Evolutionary conservation across 2,888 invertebrate species (phyloP).

Genomic region (Scaptomyza reducta): DNA sequence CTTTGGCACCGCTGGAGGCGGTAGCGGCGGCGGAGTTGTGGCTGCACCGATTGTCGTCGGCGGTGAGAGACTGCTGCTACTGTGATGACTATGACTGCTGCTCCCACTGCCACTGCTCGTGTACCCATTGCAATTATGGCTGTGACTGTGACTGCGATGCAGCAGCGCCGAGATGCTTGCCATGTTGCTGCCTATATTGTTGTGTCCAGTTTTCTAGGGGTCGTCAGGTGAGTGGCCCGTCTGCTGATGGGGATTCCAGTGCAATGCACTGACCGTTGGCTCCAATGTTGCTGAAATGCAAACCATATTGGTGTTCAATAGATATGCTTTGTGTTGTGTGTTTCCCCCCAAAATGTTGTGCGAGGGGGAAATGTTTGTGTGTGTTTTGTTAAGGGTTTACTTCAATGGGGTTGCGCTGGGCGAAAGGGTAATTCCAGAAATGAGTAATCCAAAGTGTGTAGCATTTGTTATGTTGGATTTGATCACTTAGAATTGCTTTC

Average conservation of each 20-base stretch:
- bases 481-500: neutral
- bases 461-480: neutral
- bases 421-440: neutral
- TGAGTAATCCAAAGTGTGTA: constrained; percentile 18
- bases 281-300: constrained; percentile 57
- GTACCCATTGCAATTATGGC: constrained; percentile 62
- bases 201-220: neutral
- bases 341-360: neutral
- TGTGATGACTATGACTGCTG: constrained; percentile 61
- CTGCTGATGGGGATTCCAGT: constrained; percentile 5
- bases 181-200: constrained; percentile 40
- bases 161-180: constrained; percentile 72
- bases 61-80: constrained; percentile 72
- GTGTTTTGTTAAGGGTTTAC: neutral
- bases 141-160: constrained; percentile 68
- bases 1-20: constrained; percentile 42
- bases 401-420: neutral
- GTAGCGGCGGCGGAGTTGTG: constrained; percentile 48
- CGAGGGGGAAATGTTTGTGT: neutral
- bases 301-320: constrained; percentile 71
- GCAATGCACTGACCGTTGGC: constrained; percentile 40
- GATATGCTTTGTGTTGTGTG: constrained; percentile 60
- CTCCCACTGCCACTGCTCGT: constrained; percentile 62
- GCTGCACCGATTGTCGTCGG: constrained; percentile 49
- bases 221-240: constrained; percentile 13